Base-by-base conservation (phyloP, 1,140 invertebrate species). In the Colletes gigas region DNA sequence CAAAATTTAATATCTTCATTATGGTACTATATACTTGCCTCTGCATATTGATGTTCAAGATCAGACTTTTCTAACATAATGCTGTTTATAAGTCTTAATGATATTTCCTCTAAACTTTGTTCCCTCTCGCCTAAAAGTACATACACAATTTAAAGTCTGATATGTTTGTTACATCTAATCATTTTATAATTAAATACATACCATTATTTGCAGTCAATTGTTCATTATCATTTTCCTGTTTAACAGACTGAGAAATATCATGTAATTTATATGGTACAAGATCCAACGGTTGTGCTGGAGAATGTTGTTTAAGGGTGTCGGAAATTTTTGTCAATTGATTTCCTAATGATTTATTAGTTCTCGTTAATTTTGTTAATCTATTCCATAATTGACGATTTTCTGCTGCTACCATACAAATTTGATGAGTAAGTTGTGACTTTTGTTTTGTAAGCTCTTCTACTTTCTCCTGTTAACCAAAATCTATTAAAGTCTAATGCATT, bases 341-440 rank as follows among this genome's bases (percentile, higher is more conserved):
- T 69, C 93, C 94, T 73, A 94, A 87, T 44, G 91, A 92, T 83
- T 93, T 93, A 86, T 95, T 95, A 15, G 94, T 93, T 89, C 94
- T 94, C 2, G 94, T 95, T 60, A 97, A 92, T 89, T 94, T 93
- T 1, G 95, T 95, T 44, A 97, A 92, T 88, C 95, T 95, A 68
- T 94, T 95, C 97, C 97, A 97, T 30, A 97, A 91, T 78, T 96
- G 95, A 88, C 96, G 95, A 91, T 97, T 97, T 92, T 97, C 97
- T 87, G 95, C 95, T 2, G 96, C 95, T 10, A 97, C 96, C 96
- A 97, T 97, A 82, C 95, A 94, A 60, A 97, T 94, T 87, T 97
- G 96, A 90, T 97, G 95, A 79, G 95, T 94, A 9, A 97, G 89
- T 88, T 97, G 96, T 6, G 95, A 95, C 84, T 97, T 97, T 88